Percentiles rank a stretch among this genome's conserved stretches.
phyloP scores from a whole-genome alignment of 2,113 vertebrate genomes.

The Fregata magnificens region DNA sequence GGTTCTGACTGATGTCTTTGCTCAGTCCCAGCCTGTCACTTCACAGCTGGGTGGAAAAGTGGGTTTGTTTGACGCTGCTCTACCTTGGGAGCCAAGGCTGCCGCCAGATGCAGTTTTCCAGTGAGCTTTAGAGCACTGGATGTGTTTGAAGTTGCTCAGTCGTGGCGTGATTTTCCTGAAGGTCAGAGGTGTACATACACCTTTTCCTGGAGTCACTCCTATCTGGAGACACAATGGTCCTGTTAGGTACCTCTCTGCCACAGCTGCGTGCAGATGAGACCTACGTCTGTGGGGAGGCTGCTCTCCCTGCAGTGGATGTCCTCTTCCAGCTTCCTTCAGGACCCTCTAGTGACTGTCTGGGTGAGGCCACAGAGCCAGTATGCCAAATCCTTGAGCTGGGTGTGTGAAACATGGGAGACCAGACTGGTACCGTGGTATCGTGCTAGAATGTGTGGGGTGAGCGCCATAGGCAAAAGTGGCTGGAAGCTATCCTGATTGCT shows the following conservation, averaged over 20 bases:
- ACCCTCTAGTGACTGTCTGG: background rate
- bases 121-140: background rate
- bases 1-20: background rate
- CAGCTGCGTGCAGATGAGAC: background rate
- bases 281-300: background rate
- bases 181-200: background rate
- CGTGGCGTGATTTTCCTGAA: background rate
- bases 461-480: background rate
- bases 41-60: background rate
- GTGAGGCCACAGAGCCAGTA: background rate
- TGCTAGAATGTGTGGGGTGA: background rate
- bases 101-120: background rate
- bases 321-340: background rate
- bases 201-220: background rate
- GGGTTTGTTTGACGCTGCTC: background rate
- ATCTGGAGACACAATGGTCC: rapidly evolving
- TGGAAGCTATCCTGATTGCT: background rate
- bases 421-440: background rate
- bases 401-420: background rate
- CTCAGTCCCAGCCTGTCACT: background rate
- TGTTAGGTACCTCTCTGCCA: background rate
- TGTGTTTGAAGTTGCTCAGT: background rate
- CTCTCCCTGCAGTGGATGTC: background rate
- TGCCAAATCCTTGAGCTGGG: background rate
- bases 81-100: background rate